These are phyloP conservation scores for Pyrocephalus nanus DNA, from an alignment of 2,797 vertebrate genomes.

Conservation along the genomic window DNA sequence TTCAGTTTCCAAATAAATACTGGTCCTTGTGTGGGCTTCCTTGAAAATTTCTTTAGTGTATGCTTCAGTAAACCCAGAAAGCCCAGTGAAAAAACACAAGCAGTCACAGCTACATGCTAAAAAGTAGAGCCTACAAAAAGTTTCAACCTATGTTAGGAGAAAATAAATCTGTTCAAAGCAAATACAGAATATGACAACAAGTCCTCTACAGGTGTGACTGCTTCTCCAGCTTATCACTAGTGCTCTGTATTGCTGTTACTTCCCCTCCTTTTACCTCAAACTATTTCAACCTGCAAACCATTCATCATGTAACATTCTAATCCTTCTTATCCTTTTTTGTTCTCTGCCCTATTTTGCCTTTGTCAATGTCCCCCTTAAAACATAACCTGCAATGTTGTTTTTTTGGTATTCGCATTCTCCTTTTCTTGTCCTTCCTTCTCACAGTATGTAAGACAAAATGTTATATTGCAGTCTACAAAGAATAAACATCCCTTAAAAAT, in stretches of 20 bases:
- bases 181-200: neutral
- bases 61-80: neutral
- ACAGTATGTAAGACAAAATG: neutral
- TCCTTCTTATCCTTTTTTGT: neutral
- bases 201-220: neutral
- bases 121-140: neutral
- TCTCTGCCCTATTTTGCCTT: neutral
- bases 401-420: neutral
- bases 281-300: neutral
- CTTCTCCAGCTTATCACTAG: neutral
- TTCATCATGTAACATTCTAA: neutral
- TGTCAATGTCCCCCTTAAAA: neutral
- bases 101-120: neutral
- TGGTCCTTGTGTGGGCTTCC: neutral
- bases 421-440: neutral
- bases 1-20: neutral
- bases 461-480: neutral
- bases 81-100: neutral
- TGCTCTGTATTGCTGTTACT: neutral
- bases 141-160: neutral
- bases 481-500: neutral
- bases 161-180: neutral
- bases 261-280: neutral
- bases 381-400: neutral
- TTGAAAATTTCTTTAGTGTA: neutral